Evolutionary conservation across 2,113 vertebrate genomes (phyloP).

Genomic region (Heterochromis multidens): DNA sequence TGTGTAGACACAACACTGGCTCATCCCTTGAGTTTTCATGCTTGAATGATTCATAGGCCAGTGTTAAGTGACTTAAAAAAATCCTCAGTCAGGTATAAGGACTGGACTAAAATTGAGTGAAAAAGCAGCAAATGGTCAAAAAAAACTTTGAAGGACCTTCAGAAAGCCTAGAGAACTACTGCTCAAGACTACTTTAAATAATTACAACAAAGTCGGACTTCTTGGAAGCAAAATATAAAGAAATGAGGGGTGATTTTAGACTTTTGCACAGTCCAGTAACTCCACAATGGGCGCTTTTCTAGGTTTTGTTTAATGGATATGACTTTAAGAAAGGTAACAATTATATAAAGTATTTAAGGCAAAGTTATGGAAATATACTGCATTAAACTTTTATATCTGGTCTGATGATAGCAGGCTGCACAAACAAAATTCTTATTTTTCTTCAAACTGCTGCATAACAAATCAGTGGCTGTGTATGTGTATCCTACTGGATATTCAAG

Average conservation of each 20-base stretch:
- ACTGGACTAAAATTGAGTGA: not conserved
- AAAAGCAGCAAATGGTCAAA: too few relatives aligned
- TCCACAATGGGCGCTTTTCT: not conserved
- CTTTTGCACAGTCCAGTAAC: not conserved
- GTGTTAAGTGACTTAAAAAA: not conserved
- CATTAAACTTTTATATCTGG: not conserved
- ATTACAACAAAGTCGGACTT: not conserved
- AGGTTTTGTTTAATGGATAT: not conserved
- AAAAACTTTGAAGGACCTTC: too few relatives aligned
- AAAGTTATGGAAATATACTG: not conserved
- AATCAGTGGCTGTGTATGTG: not conserved
- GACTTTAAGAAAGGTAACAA: not conserved
- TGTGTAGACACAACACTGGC: not conserved
- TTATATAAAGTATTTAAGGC: not conserved
- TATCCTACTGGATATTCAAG: not conserved
- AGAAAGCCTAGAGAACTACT: too few relatives aligned
- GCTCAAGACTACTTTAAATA: not conserved
- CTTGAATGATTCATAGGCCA: not conserved
- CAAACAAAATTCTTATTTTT: constrained; percentile 12
- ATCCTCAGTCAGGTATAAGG: not conserved
- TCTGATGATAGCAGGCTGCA: not conserved
- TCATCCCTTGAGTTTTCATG: not conserved
- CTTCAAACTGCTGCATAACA: not conserved
- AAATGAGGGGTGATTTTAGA: not conserved
- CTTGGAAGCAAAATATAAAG: not conserved